Conservation (phyloP, 2,113 vertebrate species). For the Hyaena hyaena region DNA sequence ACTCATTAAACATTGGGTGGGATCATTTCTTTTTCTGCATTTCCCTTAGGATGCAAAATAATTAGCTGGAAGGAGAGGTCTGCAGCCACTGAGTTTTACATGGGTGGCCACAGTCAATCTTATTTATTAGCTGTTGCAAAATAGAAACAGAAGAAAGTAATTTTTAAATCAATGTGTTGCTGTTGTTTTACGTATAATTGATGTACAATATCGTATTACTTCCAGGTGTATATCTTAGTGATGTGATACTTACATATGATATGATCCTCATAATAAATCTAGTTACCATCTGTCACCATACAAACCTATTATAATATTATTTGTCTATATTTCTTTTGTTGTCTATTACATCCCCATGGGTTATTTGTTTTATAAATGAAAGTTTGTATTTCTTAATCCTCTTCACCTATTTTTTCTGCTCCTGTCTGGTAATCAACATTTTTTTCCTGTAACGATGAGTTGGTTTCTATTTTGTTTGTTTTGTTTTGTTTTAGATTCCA, state of each 20-base stretch:
- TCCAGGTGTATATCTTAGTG: background rate
- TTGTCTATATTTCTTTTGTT: background rate
- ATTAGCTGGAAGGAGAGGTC: background rate
- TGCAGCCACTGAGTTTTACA: background rate
- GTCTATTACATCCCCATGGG: background rate
- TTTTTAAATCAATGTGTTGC: background rate
- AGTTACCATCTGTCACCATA: background rate
- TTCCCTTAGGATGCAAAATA: slow-evolving; percentile 10
- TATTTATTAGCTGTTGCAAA: background rate
- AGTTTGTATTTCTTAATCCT: background rate
- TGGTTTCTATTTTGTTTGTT: background rate
- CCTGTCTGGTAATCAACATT: background rate
- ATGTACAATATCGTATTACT: background rate
- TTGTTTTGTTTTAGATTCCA: background rate
- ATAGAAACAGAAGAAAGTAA: background rate
- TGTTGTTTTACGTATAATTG: background rate
- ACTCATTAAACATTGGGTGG: background rate
- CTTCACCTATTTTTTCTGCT: background rate
- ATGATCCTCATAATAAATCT: background rate
- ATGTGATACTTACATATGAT: background rate
- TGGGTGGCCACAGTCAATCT: background rate
- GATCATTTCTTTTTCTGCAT: background rate
- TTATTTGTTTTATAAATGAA: background rate
- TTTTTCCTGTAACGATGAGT: background rate
- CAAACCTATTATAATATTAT: background rate